Evolutionary conservation across 2,113 vertebrate genomes (phyloP), one percentile per base, ranked within the genome.

Genomic region (Gallinago media): DNA sequence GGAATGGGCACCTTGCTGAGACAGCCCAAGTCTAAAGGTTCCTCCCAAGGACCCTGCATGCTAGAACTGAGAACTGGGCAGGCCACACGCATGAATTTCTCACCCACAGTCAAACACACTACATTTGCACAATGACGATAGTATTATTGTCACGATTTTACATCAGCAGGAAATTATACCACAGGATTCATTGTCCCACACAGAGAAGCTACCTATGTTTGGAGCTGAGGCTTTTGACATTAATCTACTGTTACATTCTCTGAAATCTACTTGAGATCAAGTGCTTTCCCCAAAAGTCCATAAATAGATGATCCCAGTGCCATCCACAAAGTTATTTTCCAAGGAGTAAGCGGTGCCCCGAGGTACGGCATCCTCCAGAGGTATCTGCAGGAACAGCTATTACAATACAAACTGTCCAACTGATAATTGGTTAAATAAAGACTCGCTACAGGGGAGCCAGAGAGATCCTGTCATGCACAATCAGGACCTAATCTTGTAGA

Each of bases 51-150:
- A 26, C 12, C 65, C 62, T 65, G 56, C 44, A n/a, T 15, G 23
- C 20, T 40, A 9, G 44, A 70, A 46, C 23, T 40, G 11, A 16
- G 47, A 76, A 42, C 15, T 6, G 15, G 38, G 56, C 56, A 75
- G 38, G 27, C 38, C 6, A 14, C 36, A 46, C 0, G 3, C 15
- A 10, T 16, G 6, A 63, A 52, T 31, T 49, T 70, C 55, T 63
- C 23, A 44, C 16, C 42, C 29, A 40, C 29, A 47, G 20, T 49
- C 67, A 74, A 63, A 70, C 23, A 61, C 0, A 0, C n/a, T 27
- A 23, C 3, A 23, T 40, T 38, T 56, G 20, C 29, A 34, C 59
- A 73, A 17, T 21, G 27, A 77, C 0, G 0, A n/a, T 1, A n/a
- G 34, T 23, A 17, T 50, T 56, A 38, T 13, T 49, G 23, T 36